A percentile compares a stretch with the other conserved stretches of the same genome.
Conservation (phyloP, 2,888 invertebrate genomes). For the Perizoma affinitatum region DNA sequence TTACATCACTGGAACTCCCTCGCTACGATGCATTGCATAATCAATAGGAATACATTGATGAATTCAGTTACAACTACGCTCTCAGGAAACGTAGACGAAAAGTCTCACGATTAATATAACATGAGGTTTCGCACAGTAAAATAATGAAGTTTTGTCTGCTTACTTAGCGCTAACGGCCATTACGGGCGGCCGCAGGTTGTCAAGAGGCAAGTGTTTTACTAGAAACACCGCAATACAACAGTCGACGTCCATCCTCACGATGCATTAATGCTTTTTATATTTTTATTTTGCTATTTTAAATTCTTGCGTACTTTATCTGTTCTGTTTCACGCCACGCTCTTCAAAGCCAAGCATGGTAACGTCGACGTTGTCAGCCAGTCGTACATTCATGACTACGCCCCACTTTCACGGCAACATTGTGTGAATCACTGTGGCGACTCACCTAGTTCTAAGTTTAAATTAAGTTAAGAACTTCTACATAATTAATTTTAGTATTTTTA, state of each 20-base stretch:
- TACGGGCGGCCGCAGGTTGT: constrained; percentile 82
- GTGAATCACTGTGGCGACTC: constrained; percentile 55
- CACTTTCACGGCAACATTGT: constrained; percentile 59
- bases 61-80: constrained; percentile 12
- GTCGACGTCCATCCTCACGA: constrained; percentile 80
- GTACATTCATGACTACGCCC: constrained; percentile 50
- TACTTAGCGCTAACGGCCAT: constrained; percentile 82
- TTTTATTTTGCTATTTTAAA: constrained; percentile 74
- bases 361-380: constrained; percentile 57
- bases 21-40: constrained; percentile 40
- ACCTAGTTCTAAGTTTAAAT: constrained; percentile 55
- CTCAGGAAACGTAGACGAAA: constrained; percentile 1
- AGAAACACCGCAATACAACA: constrained; percentile 74
- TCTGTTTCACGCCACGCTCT: constrained; percentile 61
- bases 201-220: constrained; percentile 85
- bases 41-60: constrained; percentile 13
- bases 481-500: constrained; percentile 90
- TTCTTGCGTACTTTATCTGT: constrained; percentile 57
- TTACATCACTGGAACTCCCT: constrained; percentile 38
- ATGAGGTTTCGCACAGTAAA: constrained; percentile 35
- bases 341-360: constrained; percentile 53
- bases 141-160: constrained; percentile 75
- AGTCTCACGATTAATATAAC: constrained; percentile 10
- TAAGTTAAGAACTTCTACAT: constrained; percentile 75
- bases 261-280: constrained; percentile 83